These are phyloP conservation scores for Microtus ochrogaster DNA, from an alignment of 2,113 vertebrate species.

Conservation along the genomic window DNA sequence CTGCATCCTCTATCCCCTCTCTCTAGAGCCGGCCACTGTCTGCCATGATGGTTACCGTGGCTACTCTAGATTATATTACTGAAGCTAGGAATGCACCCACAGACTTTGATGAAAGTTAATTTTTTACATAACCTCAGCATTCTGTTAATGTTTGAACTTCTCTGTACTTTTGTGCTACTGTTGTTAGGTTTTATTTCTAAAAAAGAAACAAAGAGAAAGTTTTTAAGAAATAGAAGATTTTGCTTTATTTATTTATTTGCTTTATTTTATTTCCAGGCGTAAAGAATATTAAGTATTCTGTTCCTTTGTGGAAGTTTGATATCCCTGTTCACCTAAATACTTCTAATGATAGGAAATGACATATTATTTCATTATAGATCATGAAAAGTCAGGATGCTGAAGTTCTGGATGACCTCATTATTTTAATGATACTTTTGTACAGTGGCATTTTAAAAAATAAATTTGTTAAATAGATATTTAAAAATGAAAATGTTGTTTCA, in stretches of 20 bases:
- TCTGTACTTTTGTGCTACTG: not conserved
- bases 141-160: conserved; percentile 42
- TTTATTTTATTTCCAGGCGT: conserved; percentile 54
- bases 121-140: conserved; percentile 41
- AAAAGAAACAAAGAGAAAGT: conserved; percentile 2
- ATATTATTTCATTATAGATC: conserved; percentile 24
- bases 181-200: conserved; percentile 63
- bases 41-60: not conserved
- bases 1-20: not conserved
- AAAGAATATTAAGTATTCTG: not conserved
- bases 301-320: not conserved
- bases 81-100: not conserved
- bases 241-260: not conserved
- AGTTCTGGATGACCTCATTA: conserved; percentile 54
- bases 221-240: not conserved
- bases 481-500: not conserved
- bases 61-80: not conserved
- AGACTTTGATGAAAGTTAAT: not conserved
- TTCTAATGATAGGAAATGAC: conserved; percentile 51
- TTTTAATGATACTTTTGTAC: conserved; percentile 52
- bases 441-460: conserved; percentile 44
- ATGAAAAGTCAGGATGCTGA: conserved; percentile 47
- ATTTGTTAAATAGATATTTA: not conserved
- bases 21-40: not conserved
- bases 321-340: conserved; percentile 58